Evolutionary conservation across 2,888 invertebrate species (phyloP).

Genomic region (Nomada ruficornis): DNA sequence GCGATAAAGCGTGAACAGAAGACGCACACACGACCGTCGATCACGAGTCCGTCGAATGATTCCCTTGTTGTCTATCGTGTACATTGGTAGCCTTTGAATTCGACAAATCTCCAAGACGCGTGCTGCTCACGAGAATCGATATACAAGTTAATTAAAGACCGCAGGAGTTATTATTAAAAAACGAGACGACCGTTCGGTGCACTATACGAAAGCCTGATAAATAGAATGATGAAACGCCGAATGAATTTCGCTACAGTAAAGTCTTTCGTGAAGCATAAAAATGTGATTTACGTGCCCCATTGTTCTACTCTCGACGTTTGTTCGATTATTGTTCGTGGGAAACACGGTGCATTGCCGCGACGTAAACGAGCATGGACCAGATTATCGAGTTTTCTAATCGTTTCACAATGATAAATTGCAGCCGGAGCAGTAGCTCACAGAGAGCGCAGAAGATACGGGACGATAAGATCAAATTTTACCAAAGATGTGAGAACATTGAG

Average conservation of each 20-base stretch:
- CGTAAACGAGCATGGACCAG: neutral
- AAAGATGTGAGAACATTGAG: neutral
- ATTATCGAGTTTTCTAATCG: conserved; percentile 16
- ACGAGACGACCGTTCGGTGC: neutral
- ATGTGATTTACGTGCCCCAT: neutral
- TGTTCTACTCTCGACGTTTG: neutral
- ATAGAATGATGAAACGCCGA: conserved; percentile 19
- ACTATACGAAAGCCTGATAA: conserved; percentile 9
- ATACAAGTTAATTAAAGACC: conserved; percentile 44
- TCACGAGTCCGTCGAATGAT: conserved; percentile 74
- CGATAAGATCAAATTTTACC: conserved; percentile 38
- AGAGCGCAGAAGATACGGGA: neutral
- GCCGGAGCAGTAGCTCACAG: conserved; percentile 4
- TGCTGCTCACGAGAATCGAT: conserved; percentile 41
- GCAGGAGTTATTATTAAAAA: conserved; percentile 39
- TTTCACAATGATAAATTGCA: conserved; percentile 9
- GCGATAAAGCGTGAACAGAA: conserved; percentile 45
- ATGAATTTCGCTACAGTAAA: conserved; percentile 8
- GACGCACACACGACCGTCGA: conserved; percentile 54
- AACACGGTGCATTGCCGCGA: neutral
- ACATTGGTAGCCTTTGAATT: conserved; percentile 52
- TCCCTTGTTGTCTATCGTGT: conserved; percentile 51
- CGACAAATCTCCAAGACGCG: conserved; percentile 49
- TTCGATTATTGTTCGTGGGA: neutral
- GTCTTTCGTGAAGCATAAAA: neutral